These are phyloP conservation scores for Dioctria linearis DNA, from an alignment of 2,888 invertebrate genomes.

Conservation along the genomic window DNA sequence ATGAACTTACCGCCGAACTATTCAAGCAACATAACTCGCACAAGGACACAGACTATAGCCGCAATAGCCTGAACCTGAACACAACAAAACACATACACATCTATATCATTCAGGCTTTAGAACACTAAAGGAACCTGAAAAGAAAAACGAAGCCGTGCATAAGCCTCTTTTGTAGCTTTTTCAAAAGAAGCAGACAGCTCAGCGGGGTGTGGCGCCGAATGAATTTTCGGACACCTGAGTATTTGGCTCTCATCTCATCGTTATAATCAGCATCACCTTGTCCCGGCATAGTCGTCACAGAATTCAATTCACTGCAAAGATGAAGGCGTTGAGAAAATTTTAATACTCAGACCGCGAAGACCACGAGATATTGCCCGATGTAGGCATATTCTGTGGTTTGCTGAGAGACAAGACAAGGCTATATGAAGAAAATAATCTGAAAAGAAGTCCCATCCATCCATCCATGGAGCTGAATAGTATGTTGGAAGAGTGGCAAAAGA, in stretches of 20 bases:
- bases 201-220: slow-evolving; percentile 59
- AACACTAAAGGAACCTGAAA: slow-evolving; percentile 1
- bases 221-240: slow-evolving; percentile 58
- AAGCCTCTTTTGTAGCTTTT: slow-evolving; percentile 45
- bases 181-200: slow-evolving; percentile 52
- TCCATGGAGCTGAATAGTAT: background rate
- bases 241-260: slow-evolving; percentile 50
- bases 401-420: slow-evolving; percentile 10
- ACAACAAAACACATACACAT: background rate
- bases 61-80: background rate
- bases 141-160: slow-evolving; percentile 33
- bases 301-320: slow-evolving; percentile 49
- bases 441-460: background rate
- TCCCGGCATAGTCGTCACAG: slow-evolving; percentile 42
- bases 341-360: slow-evolving; percentile 27
- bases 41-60: slow-evolving; percentile 37
- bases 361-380: slow-evolving; percentile 14
- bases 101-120: background rate
- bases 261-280: slow-evolving; percentile 50
- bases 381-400: slow-evolving; percentile 20
- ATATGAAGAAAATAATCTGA: slow-evolving; percentile 4
- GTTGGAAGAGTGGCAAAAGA: slow-evolving; percentile 22
- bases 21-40: background rate
- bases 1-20: slow-evolving; percentile 10
- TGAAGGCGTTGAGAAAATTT: slow-evolving; percentile 49